Evolutionary conservation across 2,797 vertebrate species (phyloP).

Genomic region (Natrix natrix): DNA sequence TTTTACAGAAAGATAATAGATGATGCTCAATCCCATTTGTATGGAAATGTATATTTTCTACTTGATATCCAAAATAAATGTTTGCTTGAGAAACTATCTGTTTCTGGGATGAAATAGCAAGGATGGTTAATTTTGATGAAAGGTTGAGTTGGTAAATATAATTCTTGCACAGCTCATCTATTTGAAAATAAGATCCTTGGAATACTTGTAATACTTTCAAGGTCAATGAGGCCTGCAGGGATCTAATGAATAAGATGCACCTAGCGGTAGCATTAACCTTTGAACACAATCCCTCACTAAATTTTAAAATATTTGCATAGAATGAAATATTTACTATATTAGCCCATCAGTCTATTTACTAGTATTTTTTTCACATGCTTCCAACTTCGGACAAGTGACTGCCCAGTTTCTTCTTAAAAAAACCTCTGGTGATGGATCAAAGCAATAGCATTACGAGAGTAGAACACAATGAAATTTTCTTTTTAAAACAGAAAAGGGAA

Average conservation of each 20-base stretch:
- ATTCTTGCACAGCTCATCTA: constrained; percentile 55
- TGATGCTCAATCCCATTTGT: constrained; percentile 19
- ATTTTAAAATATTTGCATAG: constrained; percentile 53
- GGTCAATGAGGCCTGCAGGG: constrained; percentile 63
- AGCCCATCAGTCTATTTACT: background rate
- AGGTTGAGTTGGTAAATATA: constrained; percentile 57
- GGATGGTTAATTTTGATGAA: constrained; percentile 55
- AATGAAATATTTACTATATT: constrained; percentile 51
- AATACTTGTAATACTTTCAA: constrained; percentile 57
- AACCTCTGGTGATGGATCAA: no score
- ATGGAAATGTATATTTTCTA: constrained; percentile 29
- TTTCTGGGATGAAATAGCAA: constrained; percentile 41
- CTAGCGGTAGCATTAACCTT: constrained; percentile 60
- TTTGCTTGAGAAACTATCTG: constrained; percentile 46
- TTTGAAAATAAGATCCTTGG: constrained; percentile 65
- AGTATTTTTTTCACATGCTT: background rate
- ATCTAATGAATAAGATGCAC: constrained; percentile 65
- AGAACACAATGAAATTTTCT: background rate
- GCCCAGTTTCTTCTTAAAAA: no score
- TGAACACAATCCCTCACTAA: constrained; percentile 60
- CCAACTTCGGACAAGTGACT: no score
- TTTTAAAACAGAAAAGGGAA: background rate
- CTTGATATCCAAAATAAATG: constrained; percentile 35
- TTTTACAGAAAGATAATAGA: constrained; percentile 20
- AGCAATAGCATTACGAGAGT: background rate